Evolutionary conservation across 2,797 vertebrate genomes (phyloP).

Genomic region (Melanotaenia trifasciata): DNA sequence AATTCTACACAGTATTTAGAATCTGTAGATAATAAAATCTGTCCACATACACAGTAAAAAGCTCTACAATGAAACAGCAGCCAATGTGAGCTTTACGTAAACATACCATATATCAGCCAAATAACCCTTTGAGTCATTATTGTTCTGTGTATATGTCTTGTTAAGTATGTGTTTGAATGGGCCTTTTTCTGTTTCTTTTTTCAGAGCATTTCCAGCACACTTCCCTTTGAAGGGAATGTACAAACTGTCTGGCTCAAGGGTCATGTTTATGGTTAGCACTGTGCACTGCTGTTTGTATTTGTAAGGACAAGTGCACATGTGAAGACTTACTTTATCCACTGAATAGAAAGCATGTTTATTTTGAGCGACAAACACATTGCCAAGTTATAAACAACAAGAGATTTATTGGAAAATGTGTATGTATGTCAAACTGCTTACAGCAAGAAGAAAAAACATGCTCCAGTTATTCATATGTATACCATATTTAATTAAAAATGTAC

Average conservation of each 20-base stretch:
- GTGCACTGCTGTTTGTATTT: slow-evolving; percentile 31
- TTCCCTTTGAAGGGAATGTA: slow-evolving; percentile 28
- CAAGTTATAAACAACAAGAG: slow-evolving; percentile 25
- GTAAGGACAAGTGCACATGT: slow-evolving; percentile 47
- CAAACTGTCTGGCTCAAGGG: slow-evolving; percentile 41
- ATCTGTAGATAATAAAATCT: slow-evolving; percentile 22
- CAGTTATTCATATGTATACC: not conserved
- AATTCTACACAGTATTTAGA: slow-evolving; percentile 34
- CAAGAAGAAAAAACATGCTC: not conserved
- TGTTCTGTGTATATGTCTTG: slow-evolving; percentile 24
- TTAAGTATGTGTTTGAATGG: slow-evolving; percentile 16
- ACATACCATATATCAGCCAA: slow-evolving; percentile 29
- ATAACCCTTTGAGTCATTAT: slow-evolving; percentile 40
- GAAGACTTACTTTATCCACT: slow-evolving; percentile 16
- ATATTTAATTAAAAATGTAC: not conserved
- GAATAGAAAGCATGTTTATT: slow-evolving; percentile 44
- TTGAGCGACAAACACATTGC: slow-evolving; percentile 33
- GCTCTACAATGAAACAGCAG: slow-evolving; percentile 29
- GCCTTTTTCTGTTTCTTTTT: slow-evolving; percentile 2
- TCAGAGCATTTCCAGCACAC: not conserved
- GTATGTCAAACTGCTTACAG: not conserved
- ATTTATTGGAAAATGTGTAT: not conserved
- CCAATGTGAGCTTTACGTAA: slow-evolving; percentile 20
- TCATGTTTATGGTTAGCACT: slow-evolving; percentile 37
- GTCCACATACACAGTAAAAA: slow-evolving; percentile 35